Conservation (phyloP, 2,888 invertebrate genomes). For the Encarsia formosa region DNA sequence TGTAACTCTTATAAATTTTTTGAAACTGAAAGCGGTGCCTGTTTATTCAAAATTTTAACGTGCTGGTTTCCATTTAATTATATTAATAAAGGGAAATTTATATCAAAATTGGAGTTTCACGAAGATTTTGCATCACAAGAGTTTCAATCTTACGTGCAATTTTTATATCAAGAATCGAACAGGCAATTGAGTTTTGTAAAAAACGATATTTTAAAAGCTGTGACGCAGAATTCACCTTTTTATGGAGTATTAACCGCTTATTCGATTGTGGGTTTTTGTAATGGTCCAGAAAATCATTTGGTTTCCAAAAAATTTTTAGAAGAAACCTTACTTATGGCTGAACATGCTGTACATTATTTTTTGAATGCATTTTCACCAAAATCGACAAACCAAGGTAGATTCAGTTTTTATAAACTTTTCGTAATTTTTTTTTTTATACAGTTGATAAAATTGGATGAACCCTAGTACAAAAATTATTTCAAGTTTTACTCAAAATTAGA, state of each 20-base stretch:
- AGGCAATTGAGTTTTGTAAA: conserved; percentile 43
- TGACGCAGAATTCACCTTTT: conserved; percentile 46
- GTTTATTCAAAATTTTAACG: conserved; percentile 55
- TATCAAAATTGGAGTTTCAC: conserved; percentile 6
- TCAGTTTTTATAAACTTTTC: not conserved
- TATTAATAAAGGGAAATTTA: conserved; percentile 3
- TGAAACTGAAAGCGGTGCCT: conserved; percentile 60
- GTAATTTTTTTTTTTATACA: no score
- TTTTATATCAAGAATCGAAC: conserved; percentile 39
- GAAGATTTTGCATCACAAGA: not conserved
- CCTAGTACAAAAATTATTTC: no score
- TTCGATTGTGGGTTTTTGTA: conserved; percentile 32
- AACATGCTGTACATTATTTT: conserved; percentile 39
- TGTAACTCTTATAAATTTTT: conserved; percentile 61
- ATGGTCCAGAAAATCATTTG: conserved; percentile 23
- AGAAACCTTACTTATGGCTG: conserved; percentile 33
- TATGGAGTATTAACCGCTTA: conserved; percentile 48
- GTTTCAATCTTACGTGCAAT: conserved; percentile 25
- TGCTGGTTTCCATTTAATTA: conserved; percentile 34
- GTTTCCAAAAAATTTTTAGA: conserved; percentile 26
- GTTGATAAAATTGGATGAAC: no score
- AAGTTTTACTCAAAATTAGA: no score
- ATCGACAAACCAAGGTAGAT: conserved; percentile 31
- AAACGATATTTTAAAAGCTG: conserved; percentile 47
- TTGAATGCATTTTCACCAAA: conserved; percentile 37